phyloP scores from a whole-genome alignment of 1,140 invertebrate genomes.

The Orius laevigatus region DNA sequence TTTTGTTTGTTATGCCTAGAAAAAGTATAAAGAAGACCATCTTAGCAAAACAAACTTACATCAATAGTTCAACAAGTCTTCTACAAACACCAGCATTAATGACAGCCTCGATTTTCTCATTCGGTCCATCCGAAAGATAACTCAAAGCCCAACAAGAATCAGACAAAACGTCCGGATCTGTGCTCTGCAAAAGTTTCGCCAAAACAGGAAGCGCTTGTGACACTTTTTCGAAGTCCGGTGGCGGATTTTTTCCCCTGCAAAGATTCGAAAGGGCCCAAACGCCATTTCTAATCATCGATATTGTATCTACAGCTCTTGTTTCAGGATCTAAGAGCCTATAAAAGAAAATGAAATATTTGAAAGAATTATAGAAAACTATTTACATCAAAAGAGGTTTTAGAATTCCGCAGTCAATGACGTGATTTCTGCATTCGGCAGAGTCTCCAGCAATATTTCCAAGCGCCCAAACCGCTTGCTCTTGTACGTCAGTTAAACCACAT shows the following conservation, averaged over 20 bases:
- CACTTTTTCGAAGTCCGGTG: conserved; percentile 76
- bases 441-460: conserved; percentile 94
- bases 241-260: conserved; percentile 92
- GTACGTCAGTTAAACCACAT: conserved; percentile 79
- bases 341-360: conserved; percentile 9
- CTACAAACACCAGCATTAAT: conserved; percentile 92
- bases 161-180: conserved; percentile 78
- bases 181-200: conserved; percentile 71
- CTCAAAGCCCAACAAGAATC: conserved; percentile 93
- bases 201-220: conserved; percentile 68
- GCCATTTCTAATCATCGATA: conserved; percentile 92
- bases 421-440: conserved; percentile 80
- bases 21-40: conserved; percentile 8
- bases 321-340: background rate
- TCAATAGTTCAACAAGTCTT: conserved; percentile 81
- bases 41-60: conserved; percentile 39
- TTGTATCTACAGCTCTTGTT: conserved; percentile 35
- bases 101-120: conserved; percentile 95
- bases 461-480: conserved; percentile 94
- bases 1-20: conserved; percentile 70
- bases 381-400: conserved; percentile 78
- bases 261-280: conserved; percentile 95
- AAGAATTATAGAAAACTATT: conserved; percentile 26
- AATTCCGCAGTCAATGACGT: conserved; percentile 71
- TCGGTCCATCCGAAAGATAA: conserved; percentile 90